A percentile compares a stretch with the other conserved stretches of the same genome.
Conservation (phyloP, 2,113 vertebrate genomes). For the Uria aalge region DNA sequence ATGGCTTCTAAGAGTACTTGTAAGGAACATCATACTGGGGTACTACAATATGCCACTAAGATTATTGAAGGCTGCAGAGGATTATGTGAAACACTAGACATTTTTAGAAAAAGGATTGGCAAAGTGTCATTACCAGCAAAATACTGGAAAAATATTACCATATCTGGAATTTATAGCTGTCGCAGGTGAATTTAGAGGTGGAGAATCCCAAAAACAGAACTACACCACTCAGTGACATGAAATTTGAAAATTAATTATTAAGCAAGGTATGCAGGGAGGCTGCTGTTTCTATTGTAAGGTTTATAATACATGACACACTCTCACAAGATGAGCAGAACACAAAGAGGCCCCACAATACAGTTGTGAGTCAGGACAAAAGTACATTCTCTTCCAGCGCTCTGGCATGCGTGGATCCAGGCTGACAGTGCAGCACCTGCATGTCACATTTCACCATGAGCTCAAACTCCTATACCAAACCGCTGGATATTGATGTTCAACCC, state of each 20-base stretch:
- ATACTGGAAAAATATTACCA: neutral
- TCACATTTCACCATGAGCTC: neutral
- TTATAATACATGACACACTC: neutral
- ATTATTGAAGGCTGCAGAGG: neutral
- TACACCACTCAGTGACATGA: neutral
- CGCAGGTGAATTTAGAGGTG: neutral
- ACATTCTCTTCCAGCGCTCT: fast-evolving
- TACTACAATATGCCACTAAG: neutral
- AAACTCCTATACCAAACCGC: neutral
- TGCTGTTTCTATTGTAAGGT: neutral
- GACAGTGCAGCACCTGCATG: neutral
- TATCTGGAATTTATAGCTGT: neutral
- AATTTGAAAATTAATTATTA: neutral
- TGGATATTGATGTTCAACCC: neutral
- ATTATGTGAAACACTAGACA: neutral
- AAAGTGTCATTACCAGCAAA: neutral
- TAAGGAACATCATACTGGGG: neutral
- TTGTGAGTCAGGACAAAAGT: neutral
- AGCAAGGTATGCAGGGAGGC: neutral
- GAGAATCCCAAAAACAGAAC: neutral
- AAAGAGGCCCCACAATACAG: neutral
- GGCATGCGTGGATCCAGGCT: neutral
- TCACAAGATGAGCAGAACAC: fast-evolving
- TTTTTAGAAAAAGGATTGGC: neutral
- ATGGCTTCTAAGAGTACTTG: neutral